phyloP scores from a whole-genome alignment of 92 coral and sea anemone genomes.

The Chrysogorgia sp. region DNA sequence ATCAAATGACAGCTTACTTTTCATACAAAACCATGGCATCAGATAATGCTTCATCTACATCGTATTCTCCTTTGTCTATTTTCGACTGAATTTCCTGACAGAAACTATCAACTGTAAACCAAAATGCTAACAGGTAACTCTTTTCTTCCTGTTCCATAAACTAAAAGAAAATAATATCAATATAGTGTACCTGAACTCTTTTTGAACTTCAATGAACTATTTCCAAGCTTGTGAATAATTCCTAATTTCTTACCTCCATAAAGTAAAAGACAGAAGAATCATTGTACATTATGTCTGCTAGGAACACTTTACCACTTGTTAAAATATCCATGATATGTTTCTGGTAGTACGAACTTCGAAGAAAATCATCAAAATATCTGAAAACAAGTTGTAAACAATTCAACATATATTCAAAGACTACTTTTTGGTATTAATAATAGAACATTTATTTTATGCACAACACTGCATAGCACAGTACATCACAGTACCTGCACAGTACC shows the following conservation, averaged over 20 bases:
- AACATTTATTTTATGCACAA: background rate
- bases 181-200: background rate
- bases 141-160: slow-evolving; percentile 88
- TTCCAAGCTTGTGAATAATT: too few relatives aligned
- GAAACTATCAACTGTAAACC: slow-evolving; percentile 91
- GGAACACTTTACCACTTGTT: slow-evolving; percentile 91
- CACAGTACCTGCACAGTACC: slow-evolving; percentile 2
- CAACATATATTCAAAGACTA: background rate
- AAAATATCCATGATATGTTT: slow-evolving; percentile 91
- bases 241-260: slow-evolving; percentile 83
- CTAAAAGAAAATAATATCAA: slow-evolving; percentile 39
- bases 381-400: background rate
- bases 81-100: slow-evolving; percentile 77
- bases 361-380: slow-evolving; percentile 89
- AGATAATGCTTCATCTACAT: slow-evolving; percentile 74
- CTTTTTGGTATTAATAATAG: background rate
- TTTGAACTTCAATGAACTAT: background rate
- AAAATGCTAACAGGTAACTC: slow-evolving; percentile 90
- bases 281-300: slow-evolving; percentile 89
- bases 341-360: slow-evolving; percentile 77
- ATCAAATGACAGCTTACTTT: slow-evolving; percentile 61
- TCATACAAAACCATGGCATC: slow-evolving; percentile 98
- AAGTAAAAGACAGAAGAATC: slow-evolving; percentile 94
- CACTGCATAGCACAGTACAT: background rate
- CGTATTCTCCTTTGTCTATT: slow-evolving; percentile 71